Conservation (phyloP, 2,888 invertebrate species). For the Harmothoe impar region DNA sequence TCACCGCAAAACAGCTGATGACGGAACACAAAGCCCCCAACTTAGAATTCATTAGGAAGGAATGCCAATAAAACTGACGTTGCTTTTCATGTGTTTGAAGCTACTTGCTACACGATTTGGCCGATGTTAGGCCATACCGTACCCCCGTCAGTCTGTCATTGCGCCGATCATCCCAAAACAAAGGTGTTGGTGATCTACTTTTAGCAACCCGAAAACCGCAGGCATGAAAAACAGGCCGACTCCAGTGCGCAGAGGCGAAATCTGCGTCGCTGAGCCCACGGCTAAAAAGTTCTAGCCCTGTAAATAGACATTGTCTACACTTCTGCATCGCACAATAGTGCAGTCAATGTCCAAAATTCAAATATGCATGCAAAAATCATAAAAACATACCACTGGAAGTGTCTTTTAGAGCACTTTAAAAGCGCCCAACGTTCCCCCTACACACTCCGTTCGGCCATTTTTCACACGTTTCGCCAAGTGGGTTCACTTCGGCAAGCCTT, state of each 20-base stretch:
- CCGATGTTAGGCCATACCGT: background rate
- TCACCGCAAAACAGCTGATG: constrained; percentile 58
- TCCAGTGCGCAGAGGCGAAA: constrained; percentile 42
- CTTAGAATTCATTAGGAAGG: constrained; percentile 50
- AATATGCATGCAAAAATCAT: constrained; percentile 27
- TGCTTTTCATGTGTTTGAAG: background rate
- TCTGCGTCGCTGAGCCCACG: constrained; percentile 51
- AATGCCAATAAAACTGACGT: constrained; percentile 3
- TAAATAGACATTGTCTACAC: constrained; percentile 10
- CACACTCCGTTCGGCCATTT: constrained; percentile 44
- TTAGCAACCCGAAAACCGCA: constrained; percentile 49
- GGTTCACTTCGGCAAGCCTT: constrained; percentile 17
- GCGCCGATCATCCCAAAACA: constrained; percentile 40
- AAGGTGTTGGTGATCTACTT: constrained; percentile 54
- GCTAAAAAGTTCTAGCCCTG: constrained; percentile 13
- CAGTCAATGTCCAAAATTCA: background rate
- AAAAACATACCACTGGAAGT: constrained; percentile 59
- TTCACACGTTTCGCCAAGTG: constrained; percentile 59
- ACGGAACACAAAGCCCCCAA: constrained; percentile 37
- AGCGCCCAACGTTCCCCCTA: constrained; percentile 52
- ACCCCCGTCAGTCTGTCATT: background rate
- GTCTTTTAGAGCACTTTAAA: constrained; percentile 59
- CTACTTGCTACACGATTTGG: background rate
- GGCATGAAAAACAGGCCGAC: constrained; percentile 46
- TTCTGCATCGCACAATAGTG: background rate